Evolutionary conservation across 2,888 invertebrate genomes (phyloP).

Genomic region (Andrena minutula): DNA sequence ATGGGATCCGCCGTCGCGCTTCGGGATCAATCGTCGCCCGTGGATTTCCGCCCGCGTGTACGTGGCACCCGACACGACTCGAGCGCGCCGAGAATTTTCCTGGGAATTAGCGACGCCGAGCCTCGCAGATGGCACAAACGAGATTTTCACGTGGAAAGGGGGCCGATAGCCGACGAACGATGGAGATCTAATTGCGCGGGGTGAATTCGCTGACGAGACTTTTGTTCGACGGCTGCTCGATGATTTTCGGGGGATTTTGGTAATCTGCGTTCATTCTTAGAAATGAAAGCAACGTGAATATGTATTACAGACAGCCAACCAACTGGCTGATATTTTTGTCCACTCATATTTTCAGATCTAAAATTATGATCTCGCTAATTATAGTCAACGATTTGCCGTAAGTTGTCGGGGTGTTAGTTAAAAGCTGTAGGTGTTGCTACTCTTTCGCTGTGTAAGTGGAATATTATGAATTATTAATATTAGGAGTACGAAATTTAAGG

Average conservation of each 20-base stretch:
- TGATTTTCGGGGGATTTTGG: not conserved
- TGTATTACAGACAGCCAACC: too few species aligned
- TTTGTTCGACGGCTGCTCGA: constrained; percentile 3
- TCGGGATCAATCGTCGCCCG: constrained; percentile 45
- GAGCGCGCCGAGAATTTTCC: constrained; percentile 28
- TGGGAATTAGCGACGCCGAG: constrained; percentile 34
- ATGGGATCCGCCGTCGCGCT: constrained; percentile 58
- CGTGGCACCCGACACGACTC: constrained; percentile 23
- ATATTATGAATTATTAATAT: too few species aligned
- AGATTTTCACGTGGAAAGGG: constrained; percentile 25
- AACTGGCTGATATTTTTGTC: too few species aligned
- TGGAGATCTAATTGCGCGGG: constrained; percentile 11
- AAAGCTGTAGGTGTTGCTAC: too few species aligned
- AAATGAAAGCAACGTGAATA: not conserved
- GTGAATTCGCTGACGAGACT: constrained; percentile 1
- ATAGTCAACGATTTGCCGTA: too few species aligned
- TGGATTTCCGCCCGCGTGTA: constrained; percentile 28
- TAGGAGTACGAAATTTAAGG: too few species aligned
- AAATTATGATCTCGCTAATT: too few species aligned
- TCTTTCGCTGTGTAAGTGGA: too few species aligned
- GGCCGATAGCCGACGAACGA: not conserved
- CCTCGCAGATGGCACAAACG: constrained; percentile 49
- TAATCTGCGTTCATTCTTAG: not conserved
- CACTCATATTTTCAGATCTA: too few species aligned
- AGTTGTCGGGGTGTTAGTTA: too few species aligned